phyloP scores from a whole-genome alignment of 2,113 vertebrate genomes.

The Circaetus cinerascens region DNA sequence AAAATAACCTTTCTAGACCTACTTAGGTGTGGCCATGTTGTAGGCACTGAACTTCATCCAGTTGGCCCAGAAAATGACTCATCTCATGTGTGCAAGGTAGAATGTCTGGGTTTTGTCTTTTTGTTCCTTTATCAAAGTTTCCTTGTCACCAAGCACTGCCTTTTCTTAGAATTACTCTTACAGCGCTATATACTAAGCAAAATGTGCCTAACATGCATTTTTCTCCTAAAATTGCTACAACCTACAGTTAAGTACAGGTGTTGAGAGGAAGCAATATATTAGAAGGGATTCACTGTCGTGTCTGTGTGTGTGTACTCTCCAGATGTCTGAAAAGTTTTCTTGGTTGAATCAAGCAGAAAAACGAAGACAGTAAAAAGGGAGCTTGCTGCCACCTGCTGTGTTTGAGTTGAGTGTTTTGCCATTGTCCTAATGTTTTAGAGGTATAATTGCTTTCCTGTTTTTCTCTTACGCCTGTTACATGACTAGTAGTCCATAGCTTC shows the following conservation, averaged over 20 bases:
- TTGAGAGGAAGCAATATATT: background rate
- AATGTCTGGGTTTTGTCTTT: background rate
- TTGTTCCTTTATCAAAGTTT: background rate
- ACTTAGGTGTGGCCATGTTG: background rate
- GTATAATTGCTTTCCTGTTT: background rate
- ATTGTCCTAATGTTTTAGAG: background rate
- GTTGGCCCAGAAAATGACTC: background rate
- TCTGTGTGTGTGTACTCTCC: background rate
- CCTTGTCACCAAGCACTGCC: background rate
- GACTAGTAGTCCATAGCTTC: background rate
- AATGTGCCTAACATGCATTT: background rate
- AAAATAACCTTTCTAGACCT: background rate
- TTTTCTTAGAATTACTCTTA: background rate
- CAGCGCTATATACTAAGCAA: background rate
- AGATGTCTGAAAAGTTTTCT: background rate
- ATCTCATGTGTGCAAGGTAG: background rate
- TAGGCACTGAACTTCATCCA: background rate
- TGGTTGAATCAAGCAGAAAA: background rate
- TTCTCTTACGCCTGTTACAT: background rate
- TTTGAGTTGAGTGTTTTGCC: background rate
- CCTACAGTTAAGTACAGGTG: background rate
- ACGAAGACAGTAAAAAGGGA: background rate
- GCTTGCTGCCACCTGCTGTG: slow-evolving; percentile 58
- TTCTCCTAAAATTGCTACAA: background rate
- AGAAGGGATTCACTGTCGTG: background rate